Percentiles rank a stretch among this genome's conserved stretches.
Conservation (phyloP, 2,888 invertebrate species). For the Parnassius apollo region DNA sequence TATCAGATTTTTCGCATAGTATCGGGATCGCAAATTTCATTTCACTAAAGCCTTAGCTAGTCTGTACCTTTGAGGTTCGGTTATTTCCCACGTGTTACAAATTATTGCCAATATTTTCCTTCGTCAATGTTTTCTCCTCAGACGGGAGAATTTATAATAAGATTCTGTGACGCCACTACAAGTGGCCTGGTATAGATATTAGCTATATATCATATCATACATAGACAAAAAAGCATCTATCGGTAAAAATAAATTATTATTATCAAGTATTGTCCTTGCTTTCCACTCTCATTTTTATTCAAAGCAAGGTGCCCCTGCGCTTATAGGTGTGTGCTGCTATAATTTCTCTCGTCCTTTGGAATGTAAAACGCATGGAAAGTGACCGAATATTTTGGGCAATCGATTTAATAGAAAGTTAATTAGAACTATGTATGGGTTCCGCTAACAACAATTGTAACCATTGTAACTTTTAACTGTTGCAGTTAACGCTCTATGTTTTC, state of each 20-base stretch:
- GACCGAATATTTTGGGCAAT: conserved; percentile 71
- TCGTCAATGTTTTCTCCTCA: too few species aligned
- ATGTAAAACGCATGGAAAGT: conserved; percentile 70
- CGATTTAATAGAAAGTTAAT: conserved; percentile 73
- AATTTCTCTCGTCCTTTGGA: conserved; percentile 77
- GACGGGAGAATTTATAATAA: too few species aligned
- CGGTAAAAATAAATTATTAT: conserved; percentile 58
- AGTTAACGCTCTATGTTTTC: conserved; percentile 1
- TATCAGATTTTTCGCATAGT: too few species aligned
- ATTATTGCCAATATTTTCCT: too few species aligned
- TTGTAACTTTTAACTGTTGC: conserved; percentile 19
- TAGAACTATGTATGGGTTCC: conserved; percentile 33
- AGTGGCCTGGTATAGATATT: too few species aligned
- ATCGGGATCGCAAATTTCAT: too few species aligned
- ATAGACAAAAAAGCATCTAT: neutral
- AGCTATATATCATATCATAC: too few species aligned
- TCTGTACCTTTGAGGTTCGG: too few species aligned
- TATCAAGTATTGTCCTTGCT: conserved; percentile 64
- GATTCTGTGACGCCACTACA: too few species aligned
- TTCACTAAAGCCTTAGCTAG: too few species aligned
- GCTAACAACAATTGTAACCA: conserved; percentile 22
- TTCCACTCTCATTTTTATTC: conserved; percentile 71
- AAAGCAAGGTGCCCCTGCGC: conserved; percentile 43
- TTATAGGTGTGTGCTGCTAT: conserved; percentile 64
- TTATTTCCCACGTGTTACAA: too few species aligned